Base-by-base conservation (phyloP, 2,888 invertebrate genomes). In the Reticulitermes lucifugus region DNA sequence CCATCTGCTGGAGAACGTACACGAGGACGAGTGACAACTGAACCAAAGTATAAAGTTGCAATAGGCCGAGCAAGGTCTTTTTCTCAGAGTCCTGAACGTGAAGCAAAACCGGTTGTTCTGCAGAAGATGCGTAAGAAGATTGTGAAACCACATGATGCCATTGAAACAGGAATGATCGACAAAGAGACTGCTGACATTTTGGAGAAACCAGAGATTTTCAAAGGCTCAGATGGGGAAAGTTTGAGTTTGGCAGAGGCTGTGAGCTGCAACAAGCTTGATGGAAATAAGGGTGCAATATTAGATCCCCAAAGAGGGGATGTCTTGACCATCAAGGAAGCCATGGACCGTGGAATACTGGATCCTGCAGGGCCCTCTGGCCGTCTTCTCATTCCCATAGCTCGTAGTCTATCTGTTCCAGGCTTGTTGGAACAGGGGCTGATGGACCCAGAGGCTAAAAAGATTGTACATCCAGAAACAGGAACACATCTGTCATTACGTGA, bases 401-500 rank as follows among this genome's bases (percentile, higher is more conserved):
- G 95, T 89, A 96, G 96, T 89, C 91, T 98, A 25, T 95, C 97
- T 0, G 93, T 98, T 88, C 95, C 97, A 18, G 96, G 97, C 91
- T 93, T 98, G 77, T 94, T 97, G 87, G 94, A 95, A 87, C 97
- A 98, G 91, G 98, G 98, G 80, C 93, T 98, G 59, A 93, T 98
- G 88, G 96, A 96, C 90, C 93, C 94, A 7, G 91, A 91, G 55
- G 94, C 94, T 22, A 94, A 94, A 87, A 95, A 95, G 91, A 94
- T 97, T 86, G 93, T 98, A 88, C 98, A 98, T 90, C 97, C 98
- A 3, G 97, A 97, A 91, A 96, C 96, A 41, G 98, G 98, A 3
- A 94, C 92, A 88, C 94, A 94, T 87, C 92, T 98, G 83, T 95
- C 95, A 85, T 92, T 98, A 86, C 93, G 94, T 88, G 96, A 98